Evolutionary conservation across 2,113 vertebrate genomes (phyloP).

Genomic region (Trematocara marginatum): DNA sequence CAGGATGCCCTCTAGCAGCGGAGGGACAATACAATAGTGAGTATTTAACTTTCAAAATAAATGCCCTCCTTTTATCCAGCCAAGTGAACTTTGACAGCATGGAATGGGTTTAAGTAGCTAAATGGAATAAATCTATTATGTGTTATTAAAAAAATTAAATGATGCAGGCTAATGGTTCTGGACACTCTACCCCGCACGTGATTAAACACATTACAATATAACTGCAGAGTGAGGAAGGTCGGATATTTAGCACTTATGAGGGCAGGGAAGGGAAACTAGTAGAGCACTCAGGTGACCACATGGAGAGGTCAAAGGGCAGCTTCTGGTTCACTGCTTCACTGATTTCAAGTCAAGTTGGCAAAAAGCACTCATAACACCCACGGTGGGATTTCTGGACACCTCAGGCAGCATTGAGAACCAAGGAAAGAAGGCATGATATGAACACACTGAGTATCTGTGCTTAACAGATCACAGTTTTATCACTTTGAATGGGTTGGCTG

Average conservation of each 20-base stretch:
- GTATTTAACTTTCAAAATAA: conserved; percentile 45
- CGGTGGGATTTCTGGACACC: not conserved
- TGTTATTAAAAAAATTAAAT: not conserved
- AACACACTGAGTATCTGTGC: not conserved
- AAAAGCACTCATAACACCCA: not conserved
- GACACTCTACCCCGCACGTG: not conserved
- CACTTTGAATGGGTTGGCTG: not conserved
- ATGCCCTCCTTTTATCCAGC: conserved; percentile 21
- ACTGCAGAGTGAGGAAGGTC: not conserved
- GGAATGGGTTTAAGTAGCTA: conserved; percentile 11
- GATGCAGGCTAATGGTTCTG: not conserved
- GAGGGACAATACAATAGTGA: conserved; percentile 53
- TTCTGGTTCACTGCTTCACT: conserved; percentile 7
- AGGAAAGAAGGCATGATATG: fast-evolving
- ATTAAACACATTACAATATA: conserved; percentile 8
- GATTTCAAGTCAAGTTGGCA: not conserved
- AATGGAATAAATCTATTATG: conserved; percentile 11
- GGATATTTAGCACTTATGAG: not conserved
- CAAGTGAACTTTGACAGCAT: conserved; percentile 39
- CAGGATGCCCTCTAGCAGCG: not conserved
- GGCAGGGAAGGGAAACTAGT: not conserved
- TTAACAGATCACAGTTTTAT: not conserved
- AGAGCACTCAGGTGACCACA: conserved; percentile 29
- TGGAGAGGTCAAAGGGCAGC: not conserved
- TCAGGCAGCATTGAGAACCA: not conserved